Conservation (phyloP, 2,888 invertebrate genomes). For the Parochlus steinenii region DNA sequence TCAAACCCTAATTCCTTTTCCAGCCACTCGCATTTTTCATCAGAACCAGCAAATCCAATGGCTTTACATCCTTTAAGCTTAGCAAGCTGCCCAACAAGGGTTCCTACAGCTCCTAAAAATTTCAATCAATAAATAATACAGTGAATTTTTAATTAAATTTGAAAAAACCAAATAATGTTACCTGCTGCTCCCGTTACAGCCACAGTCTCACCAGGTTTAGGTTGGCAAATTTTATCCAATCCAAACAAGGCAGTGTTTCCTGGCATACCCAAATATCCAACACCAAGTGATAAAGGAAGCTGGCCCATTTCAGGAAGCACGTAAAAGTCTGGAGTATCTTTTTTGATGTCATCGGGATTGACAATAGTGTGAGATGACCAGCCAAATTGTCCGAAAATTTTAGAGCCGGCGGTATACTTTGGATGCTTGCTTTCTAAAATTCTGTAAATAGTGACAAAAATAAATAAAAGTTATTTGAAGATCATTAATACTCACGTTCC, state of each 20-base stretch:
- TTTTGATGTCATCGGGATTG: conserved; percentile 3
- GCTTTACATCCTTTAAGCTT: conserved; percentile 52
- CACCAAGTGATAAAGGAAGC: conserved; percentile 20
- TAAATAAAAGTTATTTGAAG: background rate
- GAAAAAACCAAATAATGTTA: background rate
- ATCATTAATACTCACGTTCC: conserved; percentile 23
- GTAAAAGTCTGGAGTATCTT: conserved; percentile 21
- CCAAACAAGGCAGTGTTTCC: conserved; percentile 52
- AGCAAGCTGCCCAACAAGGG: conserved; percentile 56
- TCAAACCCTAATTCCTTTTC: conserved; percentile 46
- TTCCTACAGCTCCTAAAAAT: conserved; percentile 50
- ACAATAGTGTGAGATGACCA: conserved; percentile 13
- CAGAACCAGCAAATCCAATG: conserved; percentile 51
- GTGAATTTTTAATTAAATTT: conserved; percentile 33
- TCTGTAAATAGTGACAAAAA: conserved; percentile 4
- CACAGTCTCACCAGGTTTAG: conserved; percentile 49
- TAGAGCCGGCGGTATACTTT: conserved; percentile 8
- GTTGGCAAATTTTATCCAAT: conserved; percentile 44
- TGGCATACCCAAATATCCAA: conserved; percentile 26
- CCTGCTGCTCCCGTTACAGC: conserved; percentile 56
- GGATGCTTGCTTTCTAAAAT: conserved; percentile 8
- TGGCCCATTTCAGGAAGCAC: conserved; percentile 19
- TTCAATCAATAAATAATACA: conserved; percentile 32
- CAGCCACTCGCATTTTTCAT: conserved; percentile 52
- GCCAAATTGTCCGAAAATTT: conserved; percentile 8